A percentile compares a stretch with the other conserved stretches of the same genome.
Conservation (phyloP, 2,888 invertebrate genomes). For the Blastobasis lacticolella region DNA sequence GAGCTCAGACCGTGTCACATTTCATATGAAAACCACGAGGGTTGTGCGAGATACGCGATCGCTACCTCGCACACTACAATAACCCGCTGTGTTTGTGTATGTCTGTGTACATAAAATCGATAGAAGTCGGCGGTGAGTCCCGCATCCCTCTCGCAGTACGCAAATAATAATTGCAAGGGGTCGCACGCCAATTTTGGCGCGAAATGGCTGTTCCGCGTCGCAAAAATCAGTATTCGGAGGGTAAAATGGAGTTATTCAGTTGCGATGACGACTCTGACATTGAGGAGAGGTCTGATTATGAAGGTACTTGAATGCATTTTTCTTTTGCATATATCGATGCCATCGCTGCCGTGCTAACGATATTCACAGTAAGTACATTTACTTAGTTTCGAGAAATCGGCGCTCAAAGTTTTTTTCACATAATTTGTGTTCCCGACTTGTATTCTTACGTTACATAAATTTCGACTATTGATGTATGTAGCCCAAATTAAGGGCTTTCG, state of each 20-base stretch:
- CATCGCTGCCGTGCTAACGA: neutral
- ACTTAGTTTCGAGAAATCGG: neutral
- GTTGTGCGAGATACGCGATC: neutral
- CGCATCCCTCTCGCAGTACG: neutral
- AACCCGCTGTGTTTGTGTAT: too few species aligned
- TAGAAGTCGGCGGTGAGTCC: neutral
- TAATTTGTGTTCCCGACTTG: too few species aligned
- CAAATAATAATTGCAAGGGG: neutral
- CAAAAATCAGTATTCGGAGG: neutral
- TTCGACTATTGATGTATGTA: too few species aligned
- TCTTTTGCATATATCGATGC: neutral
- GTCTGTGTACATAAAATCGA: neutral
- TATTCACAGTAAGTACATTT: neutral
- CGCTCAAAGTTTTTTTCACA: too few species aligned
- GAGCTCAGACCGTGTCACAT: neutral
- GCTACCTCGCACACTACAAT: neutral
- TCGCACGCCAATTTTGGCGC: neutral
- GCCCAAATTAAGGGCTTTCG: too few species aligned
- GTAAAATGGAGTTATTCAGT: neutral
- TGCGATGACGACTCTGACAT: slow-evolving; percentile 4
- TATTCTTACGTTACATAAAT: too few species aligned
- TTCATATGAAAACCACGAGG: neutral
- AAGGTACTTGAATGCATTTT: neutral
- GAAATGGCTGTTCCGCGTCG: slow-evolving; percentile 1
- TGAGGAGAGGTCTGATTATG: neutral